Percentiles rank a stretch among this genome's conserved stretches.
Conservation (phyloP, 35 echinoderm and acorn worm species). For the Anneissia japonica region DNA sequence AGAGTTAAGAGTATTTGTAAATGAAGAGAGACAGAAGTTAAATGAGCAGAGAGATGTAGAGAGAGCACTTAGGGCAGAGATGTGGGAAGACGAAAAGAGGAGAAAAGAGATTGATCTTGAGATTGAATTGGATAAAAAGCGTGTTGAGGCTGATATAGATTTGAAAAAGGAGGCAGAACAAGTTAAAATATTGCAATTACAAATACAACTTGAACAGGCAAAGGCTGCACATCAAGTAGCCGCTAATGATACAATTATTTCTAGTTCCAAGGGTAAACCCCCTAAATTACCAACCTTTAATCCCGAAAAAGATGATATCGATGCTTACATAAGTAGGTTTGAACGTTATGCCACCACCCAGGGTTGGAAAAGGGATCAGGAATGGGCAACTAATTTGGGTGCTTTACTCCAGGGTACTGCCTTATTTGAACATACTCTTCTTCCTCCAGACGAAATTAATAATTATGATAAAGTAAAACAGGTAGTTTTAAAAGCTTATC, state of each 20-base stretch:
- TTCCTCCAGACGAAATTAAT: neutral
- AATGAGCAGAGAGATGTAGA: too few relatives aligned
- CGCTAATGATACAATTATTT: too few relatives aligned
- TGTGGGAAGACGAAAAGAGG: too few relatives aligned
- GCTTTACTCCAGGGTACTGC: conserved; percentile 9
- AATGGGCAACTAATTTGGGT: conserved; percentile 23
- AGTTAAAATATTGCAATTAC: neutral
- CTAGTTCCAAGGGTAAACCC: too few relatives aligned
- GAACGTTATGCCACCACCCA: neutral
- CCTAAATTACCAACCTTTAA: too few relatives aligned
- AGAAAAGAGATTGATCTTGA: too few relatives aligned
- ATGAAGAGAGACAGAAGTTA: too few relatives aligned
- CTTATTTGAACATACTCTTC: neutral
- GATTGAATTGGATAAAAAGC: neutral
- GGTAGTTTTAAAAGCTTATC: neutral
- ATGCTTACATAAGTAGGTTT: too few relatives aligned
- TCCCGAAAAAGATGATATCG: too few relatives aligned
- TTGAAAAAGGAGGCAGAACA: neutral
- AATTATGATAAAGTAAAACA: conserved; percentile 11
- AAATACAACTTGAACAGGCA: neutral
- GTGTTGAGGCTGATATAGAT: neutral
- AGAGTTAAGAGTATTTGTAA: too few relatives aligned
- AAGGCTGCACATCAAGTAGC: neutral
- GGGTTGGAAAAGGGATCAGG: neutral
- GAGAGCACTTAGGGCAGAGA: too few relatives aligned